Conservation (phyloP, 2,113 vertebrate genomes). For the Syrmaticus mikado region DNA sequence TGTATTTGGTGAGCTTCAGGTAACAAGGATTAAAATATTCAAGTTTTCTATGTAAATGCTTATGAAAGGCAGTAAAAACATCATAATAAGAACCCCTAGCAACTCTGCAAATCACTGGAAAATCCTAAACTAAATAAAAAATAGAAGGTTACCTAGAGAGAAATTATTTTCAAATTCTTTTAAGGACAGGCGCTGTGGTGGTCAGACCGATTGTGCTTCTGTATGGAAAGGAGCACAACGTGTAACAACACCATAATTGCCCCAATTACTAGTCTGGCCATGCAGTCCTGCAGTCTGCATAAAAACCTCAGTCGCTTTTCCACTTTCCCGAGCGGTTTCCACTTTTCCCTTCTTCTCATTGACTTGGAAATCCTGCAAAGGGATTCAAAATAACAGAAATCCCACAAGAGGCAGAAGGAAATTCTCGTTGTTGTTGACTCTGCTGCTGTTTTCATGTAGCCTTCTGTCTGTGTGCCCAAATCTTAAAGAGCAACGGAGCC, state of each 20-base stretch:
- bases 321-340: conserved; percentile 10
- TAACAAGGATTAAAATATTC: neutral
- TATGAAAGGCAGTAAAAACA: neutral
- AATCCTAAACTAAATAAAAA: neutral
- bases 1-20: neutral
- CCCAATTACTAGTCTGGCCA: neutral
- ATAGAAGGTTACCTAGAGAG: neutral
- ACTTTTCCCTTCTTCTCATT: neutral
- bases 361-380: neutral
- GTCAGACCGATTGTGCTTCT: neutral
- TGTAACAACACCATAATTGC: neutral
- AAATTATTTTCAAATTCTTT: neutral
- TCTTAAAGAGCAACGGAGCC: neutral
- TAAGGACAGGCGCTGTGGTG: neutral
- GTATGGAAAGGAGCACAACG: neutral
- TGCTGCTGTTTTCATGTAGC: neutral
- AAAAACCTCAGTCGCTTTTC: neutral
- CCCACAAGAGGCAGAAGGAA: neutral
- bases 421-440: neutral
- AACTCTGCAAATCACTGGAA: neutral
- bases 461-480: neutral
- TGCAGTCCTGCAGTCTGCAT: neutral
- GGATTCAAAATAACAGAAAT: neutral
- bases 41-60: neutral
- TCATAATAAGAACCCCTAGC: neutral